phyloP scores from a whole-genome alignment of 1,140 invertebrate species.

The Tetragonula clypearis region DNA sequence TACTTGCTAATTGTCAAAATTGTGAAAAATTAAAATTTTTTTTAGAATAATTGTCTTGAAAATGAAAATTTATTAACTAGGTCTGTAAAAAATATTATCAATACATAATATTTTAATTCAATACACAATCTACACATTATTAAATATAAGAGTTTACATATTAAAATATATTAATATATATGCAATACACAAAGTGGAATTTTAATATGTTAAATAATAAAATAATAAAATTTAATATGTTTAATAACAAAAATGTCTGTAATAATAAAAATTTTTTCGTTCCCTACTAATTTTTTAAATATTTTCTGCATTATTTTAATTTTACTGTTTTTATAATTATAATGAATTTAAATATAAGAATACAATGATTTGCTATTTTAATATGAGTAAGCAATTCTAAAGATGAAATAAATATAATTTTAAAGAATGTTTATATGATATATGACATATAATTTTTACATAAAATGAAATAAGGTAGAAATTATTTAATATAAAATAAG shows the following conservation, averaged over 20 bases:
- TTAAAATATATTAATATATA: too few species aligned
- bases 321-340: neutral
- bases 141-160: too few species aligned
- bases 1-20: neutral
- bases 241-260: too few species aligned
- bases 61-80: neutral
- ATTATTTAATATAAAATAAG: too few species aligned
- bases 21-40: neutral
- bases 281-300: neutral
- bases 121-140: neutral
- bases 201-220: too few species aligned
- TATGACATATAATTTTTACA: too few species aligned
- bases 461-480: too few species aligned
- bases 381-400: neutral
- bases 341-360: neutral
- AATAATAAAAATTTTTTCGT: too few species aligned
- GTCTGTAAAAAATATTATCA: neutral
- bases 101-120: neutral
- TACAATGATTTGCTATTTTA: neutral
- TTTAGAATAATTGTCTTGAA: neutral
- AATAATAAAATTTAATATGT: too few species aligned
- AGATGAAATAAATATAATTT: neutral
- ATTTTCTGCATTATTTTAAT: neutral
- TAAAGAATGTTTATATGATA: constrained; percentile 1
- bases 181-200: too few species aligned